These are phyloP conservation scores for Hassar affinis DNA, from an alignment of 2,113 vertebrate genomes.

Conservation along the genomic window DNA sequence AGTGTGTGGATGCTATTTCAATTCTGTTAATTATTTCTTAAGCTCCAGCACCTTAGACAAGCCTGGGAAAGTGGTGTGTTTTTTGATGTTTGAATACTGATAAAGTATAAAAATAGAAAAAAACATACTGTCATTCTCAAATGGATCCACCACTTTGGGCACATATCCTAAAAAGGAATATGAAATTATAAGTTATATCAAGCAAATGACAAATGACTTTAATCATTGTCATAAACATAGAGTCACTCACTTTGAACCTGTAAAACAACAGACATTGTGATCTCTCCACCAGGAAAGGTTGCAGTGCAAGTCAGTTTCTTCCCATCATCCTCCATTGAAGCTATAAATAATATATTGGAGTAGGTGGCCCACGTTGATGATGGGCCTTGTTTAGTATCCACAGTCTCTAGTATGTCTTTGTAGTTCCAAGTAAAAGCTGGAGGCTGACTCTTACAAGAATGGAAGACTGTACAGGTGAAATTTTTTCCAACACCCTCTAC, in stretches of 20 bases:
- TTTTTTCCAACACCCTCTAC: slow-evolving; percentile 57
- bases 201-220: neutral
- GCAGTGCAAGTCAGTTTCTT: slow-evolving; percentile 61
- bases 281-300: slow-evolving; percentile 41
- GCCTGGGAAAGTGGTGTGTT: too few species aligned
- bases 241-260: slow-evolving; percentile 57
- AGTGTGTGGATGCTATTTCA: too few species aligned
- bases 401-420: slow-evolving; percentile 50
- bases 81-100: neutral
- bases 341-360: slow-evolving; percentile 62
- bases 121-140: slow-evolving; percentile 45
- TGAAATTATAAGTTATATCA: neutral
- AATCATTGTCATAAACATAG: neutral
- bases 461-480: slow-evolving; percentile 59
- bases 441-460: slow-evolving; percentile 56
- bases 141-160: slow-evolving; percentile 34
- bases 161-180: slow-evolving; percentile 23
- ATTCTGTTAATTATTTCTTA: too few species aligned
- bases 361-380: neutral
- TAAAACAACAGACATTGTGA: slow-evolving; percentile 49
- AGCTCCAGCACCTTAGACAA: too few species aligned
- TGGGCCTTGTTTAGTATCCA: neutral
- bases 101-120: neutral
- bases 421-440: slow-evolving; percentile 62
- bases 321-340: slow-evolving; percentile 53